These are phyloP conservation scores for Lithophane leautieri DNA, from an alignment of 2,888 invertebrate genomes.

Conservation along the genomic window DNA sequence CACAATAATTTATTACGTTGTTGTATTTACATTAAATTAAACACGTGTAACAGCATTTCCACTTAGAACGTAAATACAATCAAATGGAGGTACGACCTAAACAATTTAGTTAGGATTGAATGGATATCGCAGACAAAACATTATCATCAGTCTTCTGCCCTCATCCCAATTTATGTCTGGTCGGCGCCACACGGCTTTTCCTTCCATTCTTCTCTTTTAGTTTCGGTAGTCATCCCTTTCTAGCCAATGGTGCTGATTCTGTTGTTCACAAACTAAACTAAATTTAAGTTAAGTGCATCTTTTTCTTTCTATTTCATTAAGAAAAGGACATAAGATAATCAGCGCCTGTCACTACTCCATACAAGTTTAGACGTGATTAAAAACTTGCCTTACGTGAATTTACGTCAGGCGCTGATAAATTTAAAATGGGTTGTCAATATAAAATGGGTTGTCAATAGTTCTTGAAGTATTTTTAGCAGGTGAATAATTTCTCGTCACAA, in stretches of 20 bases:
- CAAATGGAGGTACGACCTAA: not conserved
- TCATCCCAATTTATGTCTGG: not conserved
- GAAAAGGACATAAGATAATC: too few relatives aligned
- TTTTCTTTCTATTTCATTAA: too few relatives aligned
- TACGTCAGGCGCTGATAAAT: too few relatives aligned
- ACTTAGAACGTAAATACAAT: not conserved
- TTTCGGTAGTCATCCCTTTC: too few relatives aligned
- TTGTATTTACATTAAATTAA: constrained; percentile 7
- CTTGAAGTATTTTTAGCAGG: not conserved
- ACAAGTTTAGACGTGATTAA: too few relatives aligned
- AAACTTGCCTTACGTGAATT: too few relatives aligned
- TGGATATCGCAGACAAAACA: not conserved
- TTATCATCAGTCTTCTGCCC: not conserved
- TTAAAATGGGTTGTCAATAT: too few relatives aligned
- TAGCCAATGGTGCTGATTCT: too few relatives aligned
- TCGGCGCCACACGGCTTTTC: not conserved
- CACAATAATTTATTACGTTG: not conserved
- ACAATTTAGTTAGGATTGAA: not conserved
- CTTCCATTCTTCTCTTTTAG: not conserved
- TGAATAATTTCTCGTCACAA: too few relatives aligned
- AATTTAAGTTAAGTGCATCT: too few relatives aligned
- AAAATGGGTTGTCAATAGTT: not conserved
- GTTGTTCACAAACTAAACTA: too few relatives aligned
- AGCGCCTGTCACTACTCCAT: too few relatives aligned
- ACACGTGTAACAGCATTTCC: not conserved